These are phyloP conservation scores for Myzus persicae DNA, from an alignment of 1,140 invertebrate species.

Conservation along the genomic window DNA sequence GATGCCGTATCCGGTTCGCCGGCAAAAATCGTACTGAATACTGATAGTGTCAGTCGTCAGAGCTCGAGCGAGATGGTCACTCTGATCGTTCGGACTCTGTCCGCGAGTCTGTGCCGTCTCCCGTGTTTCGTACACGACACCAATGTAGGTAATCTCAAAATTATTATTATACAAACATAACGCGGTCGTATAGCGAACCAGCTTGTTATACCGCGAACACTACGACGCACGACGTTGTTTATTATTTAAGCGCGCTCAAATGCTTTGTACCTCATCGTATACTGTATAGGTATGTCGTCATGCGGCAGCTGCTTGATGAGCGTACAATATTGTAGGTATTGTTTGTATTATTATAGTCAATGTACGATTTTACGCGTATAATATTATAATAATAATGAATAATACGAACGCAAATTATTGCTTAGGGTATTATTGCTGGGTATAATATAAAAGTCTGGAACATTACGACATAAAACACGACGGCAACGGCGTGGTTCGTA, in stretches of 20 bases:
- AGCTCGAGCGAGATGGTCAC: background rate
- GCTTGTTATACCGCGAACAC: no score
- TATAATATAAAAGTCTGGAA: background rate
- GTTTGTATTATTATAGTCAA: no score
- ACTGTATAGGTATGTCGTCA: no score
- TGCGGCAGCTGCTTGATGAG: background rate
- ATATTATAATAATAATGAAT: no score
- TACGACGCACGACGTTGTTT: no score
- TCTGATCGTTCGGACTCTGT: background rate
- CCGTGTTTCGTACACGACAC: background rate
- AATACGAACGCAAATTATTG: background rate
- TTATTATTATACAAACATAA: no score
- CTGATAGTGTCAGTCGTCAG: background rate
- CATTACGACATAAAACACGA: background rate
- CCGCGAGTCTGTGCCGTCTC: background rate
- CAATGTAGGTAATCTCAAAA: no score
- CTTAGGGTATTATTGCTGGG: background rate
- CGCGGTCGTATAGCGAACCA: no score
- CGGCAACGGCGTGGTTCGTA: background rate
- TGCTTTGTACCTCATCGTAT: no score
- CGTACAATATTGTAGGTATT: background rate
- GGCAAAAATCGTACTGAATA: slow-evolving; percentile 15
- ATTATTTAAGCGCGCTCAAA: no score
- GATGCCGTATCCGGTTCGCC: background rate
- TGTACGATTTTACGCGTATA: no score